Base-by-base conservation (phyloP, 2,888 invertebrate genomes). In the Scaeva pyrastri region DNA sequence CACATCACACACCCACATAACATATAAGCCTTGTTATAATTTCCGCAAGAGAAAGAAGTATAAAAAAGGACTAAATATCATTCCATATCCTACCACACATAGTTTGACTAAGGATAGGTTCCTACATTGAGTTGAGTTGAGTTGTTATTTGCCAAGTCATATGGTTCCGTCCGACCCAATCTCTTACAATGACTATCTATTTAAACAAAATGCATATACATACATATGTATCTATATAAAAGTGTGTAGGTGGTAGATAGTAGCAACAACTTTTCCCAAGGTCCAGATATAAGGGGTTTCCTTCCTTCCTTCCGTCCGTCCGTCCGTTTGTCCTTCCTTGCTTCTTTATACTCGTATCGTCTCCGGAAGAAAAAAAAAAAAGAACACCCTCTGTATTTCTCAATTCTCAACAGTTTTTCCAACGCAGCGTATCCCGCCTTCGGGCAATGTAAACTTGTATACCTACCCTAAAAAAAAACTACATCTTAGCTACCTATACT, bases 131-230 rank as follows among this genome's bases (percentile, higher is more conserved):
- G 58, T 36, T n/a, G n/a, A n/a, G n/a, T 52, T 23, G 45, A 41
- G 60, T 21, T 39, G 50, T 66, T 73, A 70, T 74, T 62, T 71
- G 74, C 64, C 23, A 62, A 62, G 74, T 79, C 83, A 84, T 78
- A 74, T 70, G 78, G 64, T 74, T 41, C 58, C 43, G 26, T 41
- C 58, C 43, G 26, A 64, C 58, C 74, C 75, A 60, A 19, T 21
- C 21, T 23, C 21, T 64, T 39, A 10, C 55, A 36, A 23, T 12
- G 14, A 23, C 55, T 58, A 58, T 58, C 43, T 66, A 43, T 56
- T 75, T 62, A 75, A 80, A 76, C 70, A 71, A 8, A 78, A 58
- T 73, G 62, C 68, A 41, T 39, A 75, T 12, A 39, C 19, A 19
- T 31, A 31, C 31, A 31, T 31, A 31, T 8, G 8, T 31, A 31